Evolutionary conservation across 2,888 invertebrate species (phyloP).

Genomic region (Acronicta leporina): DNA sequence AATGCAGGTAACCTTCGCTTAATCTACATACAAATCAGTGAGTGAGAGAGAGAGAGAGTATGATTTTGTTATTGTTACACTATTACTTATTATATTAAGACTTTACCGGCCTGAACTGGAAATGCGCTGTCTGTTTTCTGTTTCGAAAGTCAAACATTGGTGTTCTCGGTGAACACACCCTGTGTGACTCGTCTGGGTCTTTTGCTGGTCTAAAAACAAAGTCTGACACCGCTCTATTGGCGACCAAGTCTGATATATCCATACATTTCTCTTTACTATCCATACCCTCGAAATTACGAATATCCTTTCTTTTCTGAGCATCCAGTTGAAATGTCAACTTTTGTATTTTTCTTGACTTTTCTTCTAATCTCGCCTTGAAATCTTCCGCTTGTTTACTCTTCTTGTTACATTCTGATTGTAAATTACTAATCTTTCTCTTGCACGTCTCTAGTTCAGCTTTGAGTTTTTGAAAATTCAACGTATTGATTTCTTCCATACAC

Average conservation of each 20-base stretch:
- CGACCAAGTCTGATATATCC: constrained; percentile 83
- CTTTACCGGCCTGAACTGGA: constrained; percentile 77
- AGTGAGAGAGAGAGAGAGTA: not conserved
- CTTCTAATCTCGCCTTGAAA: constrained; percentile 79
- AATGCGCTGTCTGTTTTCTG: constrained; percentile 66
- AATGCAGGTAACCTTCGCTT: constrained; percentile 90
- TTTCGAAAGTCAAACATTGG: constrained; percentile 83
- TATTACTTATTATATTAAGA: constrained; percentile 65
- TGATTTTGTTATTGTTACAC: constrained; percentile 3
- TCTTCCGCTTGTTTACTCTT: constrained; percentile 84
- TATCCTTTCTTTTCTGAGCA: constrained; percentile 79
- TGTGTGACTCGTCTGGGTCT: constrained; percentile 70
- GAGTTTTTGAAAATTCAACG: constrained; percentile 79
- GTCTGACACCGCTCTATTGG: constrained; percentile 73
- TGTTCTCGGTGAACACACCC: constrained; percentile 78
- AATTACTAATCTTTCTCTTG: constrained; percentile 80
- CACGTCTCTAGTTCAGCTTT: constrained; percentile 84
- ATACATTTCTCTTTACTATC: constrained; percentile 76
- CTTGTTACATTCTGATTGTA: constrained; percentile 81
- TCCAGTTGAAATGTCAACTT: constrained; percentile 84
- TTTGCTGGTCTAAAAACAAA: constrained; percentile 81
- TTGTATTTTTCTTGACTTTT: constrained; percentile 83
- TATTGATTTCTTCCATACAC: constrained; percentile 83
- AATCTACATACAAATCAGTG: constrained; percentile 26
- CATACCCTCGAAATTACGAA: constrained; percentile 68